Base-by-base conservation (phyloP, 2,113 vertebrate species). In the Elephantulus edwardii region DNA sequence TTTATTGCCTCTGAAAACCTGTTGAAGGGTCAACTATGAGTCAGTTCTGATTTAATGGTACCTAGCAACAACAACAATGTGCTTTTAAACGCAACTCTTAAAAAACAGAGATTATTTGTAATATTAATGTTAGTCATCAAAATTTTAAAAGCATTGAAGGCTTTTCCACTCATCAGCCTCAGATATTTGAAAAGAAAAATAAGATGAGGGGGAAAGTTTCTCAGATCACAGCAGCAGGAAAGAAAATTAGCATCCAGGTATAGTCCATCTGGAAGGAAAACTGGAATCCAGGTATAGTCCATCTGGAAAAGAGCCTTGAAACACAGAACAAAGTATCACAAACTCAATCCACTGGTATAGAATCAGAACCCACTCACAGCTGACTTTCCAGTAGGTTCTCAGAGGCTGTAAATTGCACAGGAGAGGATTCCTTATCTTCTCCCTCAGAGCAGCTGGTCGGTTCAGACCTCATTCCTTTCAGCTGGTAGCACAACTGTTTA, bases 61-160 rank as follows among this genome's bases (percentile, higher is more conserved):
- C n/a, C n/a, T n/a, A n/a, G n/a, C n/a, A n/a, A n/a, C n/a, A n/a
- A n/a, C n/a, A n/a, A n/a, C n/a, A n/a, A n/a, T n/a, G n/a, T 76
- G 13, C 66, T 88, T 82, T 84, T 40, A 66, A 83, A 80, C 2
- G 50, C 91, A 71, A 85, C 30, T 90, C 87, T 50, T 17, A 48
- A 42, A 91, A 84, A 83, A 20, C 40, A 77, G 26, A 81, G 60
- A 44, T 24, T 13, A 75, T 33, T 77, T 79, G 11, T 88, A 85
- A 93, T 19, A 86, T 50, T 58, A 72, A 40, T 77, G 44, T 81
- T 64, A 79, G 30, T 90, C 26, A 6, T 24, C 68, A 85, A 93
- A 92, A 60, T 88, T 68, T 19, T 24, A 87, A 91, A 90, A 89
- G 5, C 8, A 50, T 24, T 19, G 1, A 42, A 8, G 17, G 19